Base-by-base conservation (phyloP, 2,888 invertebrate genomes). In the Ophion ventricosus region DNA sequence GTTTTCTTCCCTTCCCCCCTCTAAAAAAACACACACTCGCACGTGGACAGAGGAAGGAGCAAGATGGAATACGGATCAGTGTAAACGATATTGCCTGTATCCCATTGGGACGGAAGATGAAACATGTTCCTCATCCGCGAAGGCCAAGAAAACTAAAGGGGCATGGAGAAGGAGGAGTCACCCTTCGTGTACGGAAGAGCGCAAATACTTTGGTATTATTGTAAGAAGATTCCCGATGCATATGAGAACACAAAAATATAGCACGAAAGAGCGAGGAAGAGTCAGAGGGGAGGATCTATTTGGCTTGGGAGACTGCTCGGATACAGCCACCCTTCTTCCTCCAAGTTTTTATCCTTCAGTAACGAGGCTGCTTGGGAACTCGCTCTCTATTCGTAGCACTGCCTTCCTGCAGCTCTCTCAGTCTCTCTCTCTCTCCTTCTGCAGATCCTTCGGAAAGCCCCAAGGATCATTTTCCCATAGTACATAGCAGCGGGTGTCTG, bases 41-140 rank as follows among this genome's bases (percentile, higher is more conserved):
- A 43, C 40, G 25, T 3, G 43, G 54, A 57, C 66, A 72, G 70
- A 72, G 29, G 49, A 80, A 82, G 79, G 69, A 80, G 79, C 73
- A 82, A 76, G 80, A 82, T 70, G 76, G 66, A 85, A 85, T 85
- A 76, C 85, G 85, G 85, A 85, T 85, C 76, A 85, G 80, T 80
- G 82, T 80, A 85, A 85, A 79, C 85, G 85, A 85, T 85, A 85
- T 85, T 76, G 80, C 43, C 43, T 20, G 57, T 29, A 49, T 79
- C 82, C 85, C 85, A 61, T 64, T 77, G 85, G 85, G 76, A 73
- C 85, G 8, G 26, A 20, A 49, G 59, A 80, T 74, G 82, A 82
- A 77, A 73, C 77, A 61, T 54, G 29, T 74, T 74, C 61, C 11
- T n/a, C 14, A 23, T 57, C 57, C 57, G 20, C 17, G 43, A 63